These are phyloP conservation scores for Cavia aperea DNA, from an alignment of 2,113 vertebrate species.

Conservation along the genomic window DNA sequence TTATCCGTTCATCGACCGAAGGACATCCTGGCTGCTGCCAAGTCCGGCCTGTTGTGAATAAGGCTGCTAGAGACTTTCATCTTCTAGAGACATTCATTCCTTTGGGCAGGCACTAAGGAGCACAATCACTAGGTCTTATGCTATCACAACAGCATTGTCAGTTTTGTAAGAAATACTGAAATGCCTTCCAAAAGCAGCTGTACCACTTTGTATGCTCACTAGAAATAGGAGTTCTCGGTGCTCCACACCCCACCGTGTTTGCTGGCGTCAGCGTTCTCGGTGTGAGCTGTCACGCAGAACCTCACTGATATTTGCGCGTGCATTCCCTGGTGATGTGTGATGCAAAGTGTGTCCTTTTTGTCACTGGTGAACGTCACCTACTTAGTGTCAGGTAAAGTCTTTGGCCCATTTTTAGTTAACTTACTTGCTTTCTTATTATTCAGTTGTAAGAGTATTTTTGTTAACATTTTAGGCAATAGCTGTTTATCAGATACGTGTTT, in stretches of 20 bases:
- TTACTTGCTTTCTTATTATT: neutral
- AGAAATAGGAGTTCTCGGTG: neutral
- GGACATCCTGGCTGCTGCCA: neutral
- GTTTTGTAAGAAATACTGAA: neutral
- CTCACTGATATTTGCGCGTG: neutral
- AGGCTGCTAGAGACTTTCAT: neutral
- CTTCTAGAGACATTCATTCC: neutral
- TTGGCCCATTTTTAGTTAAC: neutral
- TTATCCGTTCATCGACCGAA: neutral
- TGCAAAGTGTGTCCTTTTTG: neutral
- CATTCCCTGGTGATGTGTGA: neutral
- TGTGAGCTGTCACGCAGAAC: neutral
- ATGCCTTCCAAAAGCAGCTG: neutral
- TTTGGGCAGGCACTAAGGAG: neutral
- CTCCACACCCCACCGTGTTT: neutral
- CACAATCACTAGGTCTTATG: neutral
- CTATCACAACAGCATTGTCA: neutral
- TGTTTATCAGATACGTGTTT: neutral
- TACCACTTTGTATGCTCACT: too few species aligned
- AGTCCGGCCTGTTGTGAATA: neutral
- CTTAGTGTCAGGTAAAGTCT: neutral
- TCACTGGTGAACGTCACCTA: neutral
- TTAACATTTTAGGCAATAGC: neutral
- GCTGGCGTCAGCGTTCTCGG: too few species aligned
- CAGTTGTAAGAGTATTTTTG: neutral